Evolutionary conservation across 2,797 vertebrate genomes (phyloP), one percentile per base, ranked within the genome.

Genomic region (Yasuhikotakia modesta): DNA sequence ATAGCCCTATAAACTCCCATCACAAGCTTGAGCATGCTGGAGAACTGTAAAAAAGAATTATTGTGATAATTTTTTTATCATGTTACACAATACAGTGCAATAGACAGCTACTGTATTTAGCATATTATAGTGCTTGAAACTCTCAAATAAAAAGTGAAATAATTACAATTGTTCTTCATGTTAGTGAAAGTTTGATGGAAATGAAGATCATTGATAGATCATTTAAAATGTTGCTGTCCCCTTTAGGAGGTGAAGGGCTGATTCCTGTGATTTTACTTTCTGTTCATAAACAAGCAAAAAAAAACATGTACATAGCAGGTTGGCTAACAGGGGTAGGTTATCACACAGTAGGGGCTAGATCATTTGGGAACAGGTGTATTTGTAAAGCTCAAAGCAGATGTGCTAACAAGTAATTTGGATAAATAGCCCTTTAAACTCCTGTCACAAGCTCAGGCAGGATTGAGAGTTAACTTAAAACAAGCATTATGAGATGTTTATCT

Each of bases 381-480:
- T 32, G 27, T 66, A 76, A 73, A 76, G 45, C 45, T 76, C 17
- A 66, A 14, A 53, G 35, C 75, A 80, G 77, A 60, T 16, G 12
- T 14, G 30, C 52, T 76, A 73, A 79, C 61, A 78, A 57, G 79
- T 80, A 32, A 82, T 79, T 79, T 83, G 48, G 24, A 73, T 79
- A 79, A 75, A 73, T 21, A 12, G 8, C 68, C 50, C 71, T 53
- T 67, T 84, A 78, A 80, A 77, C 75, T 73, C 73, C 58, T 58
- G 32, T 66, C 60, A 79, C 80, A 85, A 80, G 81, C 67, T 79
- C 45, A 1, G 74, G 32, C 79, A 79, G 10, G 78, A 70, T 80
- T 22, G 1, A 16, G 68, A 76, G 45, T 72, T 60, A 77, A 39
- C 78, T 75, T 69, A 55, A 73, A 69, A 58, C 69, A 70, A 67